Percentiles rank a stretch among this genome's conserved stretches.
phyloP scores from a whole-genome alignment of 2,113 vertebrate species.

The Burhinus bistriatus region DNA sequence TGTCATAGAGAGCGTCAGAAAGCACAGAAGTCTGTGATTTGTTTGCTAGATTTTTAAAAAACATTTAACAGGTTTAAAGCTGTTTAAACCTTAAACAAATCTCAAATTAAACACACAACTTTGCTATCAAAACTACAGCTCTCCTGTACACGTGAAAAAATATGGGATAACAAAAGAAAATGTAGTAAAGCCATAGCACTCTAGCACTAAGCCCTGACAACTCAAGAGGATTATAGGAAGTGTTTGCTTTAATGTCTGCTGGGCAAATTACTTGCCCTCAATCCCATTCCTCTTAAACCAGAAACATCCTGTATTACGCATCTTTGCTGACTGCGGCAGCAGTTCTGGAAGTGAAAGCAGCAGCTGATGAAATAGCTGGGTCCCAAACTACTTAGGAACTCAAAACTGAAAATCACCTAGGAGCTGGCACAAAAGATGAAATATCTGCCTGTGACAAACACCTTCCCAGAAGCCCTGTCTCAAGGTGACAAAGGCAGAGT shows the following conservation, averaged over 20 bases:
- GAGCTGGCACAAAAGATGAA: not conserved
- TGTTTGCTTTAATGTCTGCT: not conserved
- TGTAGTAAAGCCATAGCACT: not conserved
- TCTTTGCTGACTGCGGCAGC: not conserved
- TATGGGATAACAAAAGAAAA: not conserved
- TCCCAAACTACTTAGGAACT: not conserved
- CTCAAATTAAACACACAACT: not conserved
- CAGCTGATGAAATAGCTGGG: not conserved
- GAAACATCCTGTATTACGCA: not conserved
- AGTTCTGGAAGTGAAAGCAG: not conserved
- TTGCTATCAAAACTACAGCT: not conserved
- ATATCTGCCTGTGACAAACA: not conserved
- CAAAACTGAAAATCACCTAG: not conserved
- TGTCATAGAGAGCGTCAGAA: not conserved
- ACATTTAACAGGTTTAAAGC: not conserved
- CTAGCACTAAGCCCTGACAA: not conserved
- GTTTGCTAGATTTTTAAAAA: not conserved
- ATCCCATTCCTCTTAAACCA: not conserved
- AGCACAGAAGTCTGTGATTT: not conserved
- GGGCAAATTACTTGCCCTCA: not conserved
- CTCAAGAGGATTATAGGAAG: not conserved
- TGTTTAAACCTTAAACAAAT: not conserved
- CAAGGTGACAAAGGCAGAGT: not conserved
- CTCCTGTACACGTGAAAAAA: not conserved
- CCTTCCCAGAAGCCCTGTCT: not conserved